Conservation (phyloP, 2,888 invertebrate species). For the Apeira syringaria region DNA sequence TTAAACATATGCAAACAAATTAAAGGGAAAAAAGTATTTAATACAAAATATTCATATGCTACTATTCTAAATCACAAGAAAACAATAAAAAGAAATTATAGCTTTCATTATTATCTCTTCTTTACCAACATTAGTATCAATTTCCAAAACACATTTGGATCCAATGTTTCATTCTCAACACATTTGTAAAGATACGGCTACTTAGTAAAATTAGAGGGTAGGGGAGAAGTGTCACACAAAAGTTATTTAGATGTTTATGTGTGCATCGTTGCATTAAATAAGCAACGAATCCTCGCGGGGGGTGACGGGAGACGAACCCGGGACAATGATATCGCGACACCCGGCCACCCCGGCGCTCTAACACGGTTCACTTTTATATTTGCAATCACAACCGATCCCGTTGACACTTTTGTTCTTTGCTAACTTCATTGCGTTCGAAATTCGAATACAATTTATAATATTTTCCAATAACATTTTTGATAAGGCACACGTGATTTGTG, state of each 20-base stretch:
- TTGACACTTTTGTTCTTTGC: conserved; percentile 42
- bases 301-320: conserved; percentile 59
- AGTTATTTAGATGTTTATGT: conserved; percentile 84
- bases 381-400: conserved; percentile 55
- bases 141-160: conserved; percentile 62
- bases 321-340: conserved; percentile 71
- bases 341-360: conserved; percentile 66
- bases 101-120: too few relatives aligned
- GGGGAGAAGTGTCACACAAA: conserved; percentile 80
- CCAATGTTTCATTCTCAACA: conserved; percentile 66
- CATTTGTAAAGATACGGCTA: conserved; percentile 79
- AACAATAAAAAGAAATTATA: too few relatives aligned
- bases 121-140: too few relatives aligned
- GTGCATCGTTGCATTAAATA: conserved; percentile 83
- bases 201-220: conserved; percentile 81
- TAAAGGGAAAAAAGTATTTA: too few relatives aligned
- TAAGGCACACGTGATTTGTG: too few relatives aligned
- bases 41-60: too few relatives aligned
- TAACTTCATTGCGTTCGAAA: background rate
- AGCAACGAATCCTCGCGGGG: conserved; percentile 78
- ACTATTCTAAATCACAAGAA: too few relatives aligned
- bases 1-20: too few relatives aligned
- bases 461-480: background rate
- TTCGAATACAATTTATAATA: too few relatives aligned
- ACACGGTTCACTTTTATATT: conserved; percentile 76